Evolutionary conservation across 2,888 invertebrate genomes (phyloP).

Genomic region (Spicauda simplicius): DNA sequence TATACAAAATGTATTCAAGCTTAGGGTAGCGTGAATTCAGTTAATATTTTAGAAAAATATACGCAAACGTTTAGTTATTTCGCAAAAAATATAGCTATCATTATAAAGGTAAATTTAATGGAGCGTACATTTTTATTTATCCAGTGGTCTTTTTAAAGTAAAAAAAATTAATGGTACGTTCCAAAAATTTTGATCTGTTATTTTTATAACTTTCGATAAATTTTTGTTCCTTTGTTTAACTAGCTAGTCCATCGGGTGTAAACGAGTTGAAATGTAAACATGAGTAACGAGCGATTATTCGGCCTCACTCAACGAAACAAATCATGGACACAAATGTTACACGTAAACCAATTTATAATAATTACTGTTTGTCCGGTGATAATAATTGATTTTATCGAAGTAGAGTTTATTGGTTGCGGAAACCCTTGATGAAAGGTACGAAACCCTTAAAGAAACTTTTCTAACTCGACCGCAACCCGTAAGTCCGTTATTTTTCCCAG

Average conservation of each 20-base stretch:
- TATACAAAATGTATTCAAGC: background rate
- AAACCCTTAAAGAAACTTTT: no score
- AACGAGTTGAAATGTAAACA: background rate
- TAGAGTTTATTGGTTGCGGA: no score
- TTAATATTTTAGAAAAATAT: background rate
- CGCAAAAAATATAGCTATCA: background rate
- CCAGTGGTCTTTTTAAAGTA: conserved; percentile 5
- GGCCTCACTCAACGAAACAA: background rate
- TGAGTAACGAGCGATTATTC: background rate
- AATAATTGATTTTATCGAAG: no score
- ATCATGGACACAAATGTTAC: background rate
- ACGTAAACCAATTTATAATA: no score
- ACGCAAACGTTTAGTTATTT: background rate
- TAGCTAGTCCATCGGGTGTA: conserved; percentile 5
- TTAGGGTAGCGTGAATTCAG: background rate
- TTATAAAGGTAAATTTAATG: conserved; percentile 2
- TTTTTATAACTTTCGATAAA: conserved; percentile 11
- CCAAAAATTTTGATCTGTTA: conserved; percentile 16
- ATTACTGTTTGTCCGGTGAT: no score
- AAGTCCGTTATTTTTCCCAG: no score
- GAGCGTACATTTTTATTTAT: conserved; percentile 8
- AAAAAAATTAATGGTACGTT: conserved; percentile 1
- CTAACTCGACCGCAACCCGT: no score
- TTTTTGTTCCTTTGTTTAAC: conserved; percentile 11
- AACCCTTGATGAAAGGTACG: no score